Percentiles rank a stretch among this genome's conserved stretches.
phyloP scores from a whole-genome alignment of 2,888 invertebrate species.

The Hemithea aestivaria region DNA sequence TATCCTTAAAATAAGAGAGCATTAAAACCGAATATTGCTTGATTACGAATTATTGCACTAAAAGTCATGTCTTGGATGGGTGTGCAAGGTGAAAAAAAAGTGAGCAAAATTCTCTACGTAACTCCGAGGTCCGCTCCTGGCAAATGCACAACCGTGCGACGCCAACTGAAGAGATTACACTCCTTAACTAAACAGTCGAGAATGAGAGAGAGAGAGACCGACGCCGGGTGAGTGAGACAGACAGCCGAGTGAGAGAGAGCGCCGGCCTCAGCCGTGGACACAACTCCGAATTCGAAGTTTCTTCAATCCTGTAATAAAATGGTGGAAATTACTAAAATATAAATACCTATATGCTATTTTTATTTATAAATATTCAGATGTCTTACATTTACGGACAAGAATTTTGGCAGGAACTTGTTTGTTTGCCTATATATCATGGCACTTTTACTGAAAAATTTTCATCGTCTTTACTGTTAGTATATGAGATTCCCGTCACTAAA shows the following conservation, averaged over 20 bases:
- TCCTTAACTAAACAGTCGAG: slow-evolving; percentile 47
- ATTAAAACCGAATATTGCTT: slow-evolving; percentile 60
- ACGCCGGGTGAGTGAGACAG: slow-evolving; percentile 63
- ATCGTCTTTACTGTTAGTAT: too few relatives aligned
- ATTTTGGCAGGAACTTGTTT: too few relatives aligned
- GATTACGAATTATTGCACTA: slow-evolving; percentile 27
- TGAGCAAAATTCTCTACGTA: slow-evolving; percentile 26
- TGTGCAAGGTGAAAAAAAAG: slow-evolving; percentile 32
- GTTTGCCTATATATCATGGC: too few relatives aligned
- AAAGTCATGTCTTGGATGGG: slow-evolving; percentile 70
- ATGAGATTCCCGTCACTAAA: too few relatives aligned
- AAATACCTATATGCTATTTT: too few relatives aligned
- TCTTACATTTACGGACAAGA: too few relatives aligned
- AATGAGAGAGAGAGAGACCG: slow-evolving; percentile 57
- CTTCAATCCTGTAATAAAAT: slow-evolving; percentile 48
- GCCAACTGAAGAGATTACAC: slow-evolving; percentile 27
- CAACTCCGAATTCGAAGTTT: slow-evolving; percentile 48
- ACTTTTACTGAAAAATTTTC: too few relatives aligned
- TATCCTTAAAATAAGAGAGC: slow-evolving; percentile 39
- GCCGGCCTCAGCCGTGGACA: slow-evolving; percentile 39
- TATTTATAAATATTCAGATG: too few relatives aligned
- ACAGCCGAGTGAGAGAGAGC: slow-evolving; percentile 61
- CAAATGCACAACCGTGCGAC: slow-evolving; percentile 9
- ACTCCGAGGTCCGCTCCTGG: too few relatives aligned
- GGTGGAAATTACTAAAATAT: slow-evolving; percentile 4